Evolutionary conservation across 2,113 vertebrate genomes (phyloP).

Genomic region (Oncorhynchus keta): DNA sequence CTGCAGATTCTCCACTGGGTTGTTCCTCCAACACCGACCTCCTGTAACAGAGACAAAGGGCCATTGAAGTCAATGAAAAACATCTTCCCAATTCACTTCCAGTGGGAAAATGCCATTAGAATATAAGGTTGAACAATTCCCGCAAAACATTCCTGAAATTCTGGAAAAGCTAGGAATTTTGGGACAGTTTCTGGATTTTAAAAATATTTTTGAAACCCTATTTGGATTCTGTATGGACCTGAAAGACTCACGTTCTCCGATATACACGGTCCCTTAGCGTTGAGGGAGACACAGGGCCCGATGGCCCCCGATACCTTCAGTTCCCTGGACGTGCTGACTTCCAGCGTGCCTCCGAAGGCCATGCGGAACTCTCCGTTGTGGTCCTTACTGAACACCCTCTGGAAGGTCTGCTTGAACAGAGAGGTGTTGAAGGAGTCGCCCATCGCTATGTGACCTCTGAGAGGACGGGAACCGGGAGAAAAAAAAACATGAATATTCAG

Average conservation of each 20-base stretch:
- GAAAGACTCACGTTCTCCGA: constrained; percentile 89
- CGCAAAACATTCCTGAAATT: too few species aligned
- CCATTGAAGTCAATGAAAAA: background rate
- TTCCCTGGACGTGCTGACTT: constrained; percentile 94
- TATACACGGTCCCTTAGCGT: constrained; percentile 85
- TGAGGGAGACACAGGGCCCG: constrained; percentile 89
- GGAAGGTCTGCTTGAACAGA: constrained; percentile 98
- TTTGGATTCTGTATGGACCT: background rate
- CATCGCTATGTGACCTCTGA: constrained; percentile 94
- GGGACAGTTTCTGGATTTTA: too few species aligned
- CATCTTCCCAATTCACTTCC: background rate
- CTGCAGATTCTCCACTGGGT: constrained; percentile 95
- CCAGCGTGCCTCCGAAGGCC: constrained; percentile 92
- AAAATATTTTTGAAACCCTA: too few species aligned
- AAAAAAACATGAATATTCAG: background rate
- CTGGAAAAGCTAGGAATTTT: too few species aligned
- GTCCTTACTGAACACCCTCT: constrained; percentile 93
- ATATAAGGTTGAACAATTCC: too few species aligned
- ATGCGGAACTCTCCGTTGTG: constrained; percentile 90
- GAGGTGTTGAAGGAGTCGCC: constrained; percentile 98
- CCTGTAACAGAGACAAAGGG: constrained; percentile 64
- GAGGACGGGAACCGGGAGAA: background rate
- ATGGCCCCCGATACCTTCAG: constrained; percentile 92
- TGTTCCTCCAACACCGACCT: constrained; percentile 90
- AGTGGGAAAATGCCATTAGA: background rate